phyloP scores from a whole-genome alignment of 2,797 vertebrate genomes.

The Gymnocypris eckloni region DNA sequence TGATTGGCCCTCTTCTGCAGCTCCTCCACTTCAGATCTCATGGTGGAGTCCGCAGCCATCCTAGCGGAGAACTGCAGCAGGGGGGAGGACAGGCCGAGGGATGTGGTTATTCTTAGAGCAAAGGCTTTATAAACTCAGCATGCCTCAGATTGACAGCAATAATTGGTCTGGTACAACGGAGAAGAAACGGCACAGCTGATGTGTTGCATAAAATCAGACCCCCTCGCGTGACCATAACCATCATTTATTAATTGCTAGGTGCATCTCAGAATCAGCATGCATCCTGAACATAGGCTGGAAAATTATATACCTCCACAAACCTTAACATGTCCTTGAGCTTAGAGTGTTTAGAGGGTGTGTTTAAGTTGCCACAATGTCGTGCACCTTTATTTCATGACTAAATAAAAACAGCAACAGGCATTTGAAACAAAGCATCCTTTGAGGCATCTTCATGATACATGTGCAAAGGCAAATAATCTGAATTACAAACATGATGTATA shows the following conservation, averaged over 20 bases:
- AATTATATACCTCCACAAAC: conserved; percentile 25
- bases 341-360: conserved; percentile 15
- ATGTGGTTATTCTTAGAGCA: conserved; percentile 56
- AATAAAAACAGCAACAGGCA: not conserved
- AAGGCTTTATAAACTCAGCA: conserved; percentile 37
- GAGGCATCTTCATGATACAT: not conserved
- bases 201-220: conserved; percentile 34
- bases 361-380: conserved; percentile 36
- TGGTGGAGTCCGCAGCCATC: conserved; percentile 69
- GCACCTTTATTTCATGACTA: conserved; percentile 16
- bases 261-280: conserved; percentile 28
- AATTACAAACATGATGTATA: not conserved
- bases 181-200: conserved; percentile 16
- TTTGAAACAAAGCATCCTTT: not conserved
- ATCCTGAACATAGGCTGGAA: conserved; percentile 14
- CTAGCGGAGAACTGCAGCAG: conserved; percentile 40
- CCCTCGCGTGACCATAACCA: conserved; percentile 12
- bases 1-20: conserved; percentile 79
- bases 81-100: conserved; percentile 42
- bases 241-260: conserved; percentile 59
- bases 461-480: not conserved
- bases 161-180: conserved; percentile 48
- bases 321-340: conserved; percentile 34
- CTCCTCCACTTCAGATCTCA: conserved; percentile 73
- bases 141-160: conserved; percentile 46